phyloP scores from a whole-genome alignment of 2,888 invertebrate species.

The Acronicta aceris region DNA sequence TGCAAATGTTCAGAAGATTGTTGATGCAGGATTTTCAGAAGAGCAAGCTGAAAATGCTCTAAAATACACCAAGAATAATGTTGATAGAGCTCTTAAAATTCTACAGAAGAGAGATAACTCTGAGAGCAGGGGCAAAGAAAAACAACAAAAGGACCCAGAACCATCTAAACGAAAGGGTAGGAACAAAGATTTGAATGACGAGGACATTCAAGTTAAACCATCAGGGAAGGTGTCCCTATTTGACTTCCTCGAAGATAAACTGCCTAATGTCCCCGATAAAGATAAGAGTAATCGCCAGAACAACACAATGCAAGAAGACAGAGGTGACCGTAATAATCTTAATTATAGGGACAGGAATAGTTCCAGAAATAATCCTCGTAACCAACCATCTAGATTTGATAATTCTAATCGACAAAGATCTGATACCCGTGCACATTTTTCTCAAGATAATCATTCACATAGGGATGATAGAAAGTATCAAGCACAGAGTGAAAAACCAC shows the following conservation, averaged over 20 bases:
- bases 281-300: conserved; percentile 75
- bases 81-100: conserved; percentile 92
- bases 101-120: conserved; percentile 89
- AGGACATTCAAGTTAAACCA: conserved; percentile 91
- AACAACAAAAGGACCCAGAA: conserved; percentile 79
- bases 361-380: conserved; percentile 73
- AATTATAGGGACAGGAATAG: conserved; percentile 76
- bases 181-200: conserved; percentile 84
- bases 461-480: conserved; percentile 82
- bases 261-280: conserved; percentile 89
- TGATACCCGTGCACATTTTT: conserved; percentile 76
- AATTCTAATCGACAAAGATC: conserved; percentile 70
- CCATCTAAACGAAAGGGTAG: conserved; percentile 84
- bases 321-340: conserved; percentile 72
- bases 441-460: conserved; percentile 77
- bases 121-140: conserved; percentile 82
- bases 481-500: conserved; percentile 88
- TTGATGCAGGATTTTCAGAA: conserved; percentile 93
- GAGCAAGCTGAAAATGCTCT: conserved; percentile 94
- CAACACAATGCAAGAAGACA: conserved; percentile 72
- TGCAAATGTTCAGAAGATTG: conserved; percentile 93
- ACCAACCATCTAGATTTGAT: conserved; percentile 77
- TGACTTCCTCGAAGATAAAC: conserved; percentile 94
- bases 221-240: conserved; percentile 94
- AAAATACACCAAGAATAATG: conserved; percentile 92